phyloP scores from a whole-genome alignment of 2,888 invertebrate genomes.

The Agrypnus murinus region DNA sequence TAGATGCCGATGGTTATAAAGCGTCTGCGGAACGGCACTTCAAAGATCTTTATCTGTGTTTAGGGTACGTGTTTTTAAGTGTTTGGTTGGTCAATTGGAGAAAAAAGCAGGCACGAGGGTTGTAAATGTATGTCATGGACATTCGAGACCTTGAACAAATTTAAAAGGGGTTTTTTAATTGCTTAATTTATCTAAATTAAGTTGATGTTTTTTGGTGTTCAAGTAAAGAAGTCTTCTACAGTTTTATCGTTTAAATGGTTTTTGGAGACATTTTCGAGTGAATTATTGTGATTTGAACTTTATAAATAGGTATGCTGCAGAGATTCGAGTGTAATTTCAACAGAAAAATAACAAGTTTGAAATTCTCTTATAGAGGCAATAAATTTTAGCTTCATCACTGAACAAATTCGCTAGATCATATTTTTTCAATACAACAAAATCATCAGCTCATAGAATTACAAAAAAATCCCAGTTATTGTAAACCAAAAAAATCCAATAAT shows the following conservation, averaged over 20 bases:
- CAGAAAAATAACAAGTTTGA: neutral
- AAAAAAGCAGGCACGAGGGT: neutral
- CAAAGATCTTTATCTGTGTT: constrained; percentile 41
- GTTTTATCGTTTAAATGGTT: no score
- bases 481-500: no score
- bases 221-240: no score
- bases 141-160: no score
- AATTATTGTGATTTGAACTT: no score
- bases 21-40: constrained; percentile 24
- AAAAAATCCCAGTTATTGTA: no score
- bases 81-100: neutral
- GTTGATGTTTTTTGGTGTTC: no score
- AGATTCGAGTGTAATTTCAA: no score
- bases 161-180: no score
- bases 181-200: no score
- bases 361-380: neutral
- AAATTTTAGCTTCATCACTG: neutral
- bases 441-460: neutral
- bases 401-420: neutral
- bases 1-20: constrained; percentile 18
- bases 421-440: neutral
- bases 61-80: constrained; percentile 20
- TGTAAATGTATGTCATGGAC: constrained; percentile 19
- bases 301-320: no score
- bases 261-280: no score